Evolutionary conservation across 2,888 invertebrate species (phyloP), one percentile per base, ranked within the genome.

Genomic region (Eremobia ochroleuca): DNA sequence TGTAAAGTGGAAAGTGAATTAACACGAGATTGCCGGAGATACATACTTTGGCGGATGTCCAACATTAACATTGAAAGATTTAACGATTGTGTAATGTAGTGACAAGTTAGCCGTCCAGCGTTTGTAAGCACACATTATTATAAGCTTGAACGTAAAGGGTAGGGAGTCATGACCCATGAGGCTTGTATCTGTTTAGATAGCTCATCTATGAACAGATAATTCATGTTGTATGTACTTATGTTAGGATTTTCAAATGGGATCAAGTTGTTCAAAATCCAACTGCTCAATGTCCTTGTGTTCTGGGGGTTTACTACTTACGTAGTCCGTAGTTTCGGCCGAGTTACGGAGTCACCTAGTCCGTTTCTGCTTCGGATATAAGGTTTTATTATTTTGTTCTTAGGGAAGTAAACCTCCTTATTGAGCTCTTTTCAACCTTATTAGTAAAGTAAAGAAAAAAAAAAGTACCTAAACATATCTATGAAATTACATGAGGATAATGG

Each of bases 21-120:
- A 66, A 37, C 49, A 52, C 52, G 18, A 61, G 46, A 78, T 79
- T 52, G 61, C 59, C 25, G 43, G 59, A 73, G 62, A 58, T 67
- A 67, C 40, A 58, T 67, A 67, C 40, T 68, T 85, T 86, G 83
- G 85, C 82, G 64, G 79, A 73, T 62, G 52, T 79, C 81, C 86
- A 86, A 77, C 66, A 62, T 68, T 78, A 82, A 40, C 75, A 79
- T 68, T 78, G 76, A 65, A 65, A 46, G 61, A 79, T 77, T 69
- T 85, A 73, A 75, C 34, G 77, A 82, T 74, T 74, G 64, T 79
- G 40, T 68, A 73, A 3, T 64, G 34, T 68, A 77, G 77, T 79
- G 86, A 85, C 82, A 84, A 79, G 70, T 81, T 73, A 65, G 52
- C 72, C 28, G 68, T 64, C 40, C 34, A 66, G 28, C 76, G 76